Percentiles rank a stretch among this genome's conserved stretches.
Conservation (phyloP, 2,888 invertebrate genomes). For the Oligia latruncula region DNA sequence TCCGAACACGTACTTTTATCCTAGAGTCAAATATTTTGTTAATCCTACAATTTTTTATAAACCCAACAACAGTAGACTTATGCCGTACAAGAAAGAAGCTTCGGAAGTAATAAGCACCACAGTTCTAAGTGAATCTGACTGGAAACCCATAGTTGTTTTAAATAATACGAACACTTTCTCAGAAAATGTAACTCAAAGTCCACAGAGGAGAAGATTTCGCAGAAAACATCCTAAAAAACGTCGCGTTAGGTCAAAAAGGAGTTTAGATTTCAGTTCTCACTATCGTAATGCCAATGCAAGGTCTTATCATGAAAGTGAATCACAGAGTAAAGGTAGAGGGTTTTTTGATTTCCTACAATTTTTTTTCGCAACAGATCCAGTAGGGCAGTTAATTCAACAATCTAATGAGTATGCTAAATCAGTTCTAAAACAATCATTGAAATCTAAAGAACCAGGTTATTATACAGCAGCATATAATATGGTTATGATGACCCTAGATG, state of each 20-base stretch:
- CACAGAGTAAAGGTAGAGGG: constrained; percentile 61
- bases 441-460: constrained; percentile 77
- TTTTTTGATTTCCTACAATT: constrained; percentile 72
- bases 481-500: constrained; percentile 79
- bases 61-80: constrained; percentile 80
- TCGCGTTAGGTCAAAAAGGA: constrained; percentile 75
- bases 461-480: constrained; percentile 79
- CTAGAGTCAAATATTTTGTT: constrained; percentile 83
- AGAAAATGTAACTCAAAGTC: constrained; percentile 63
- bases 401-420: constrained; percentile 73
- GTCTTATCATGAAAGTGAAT: constrained; percentile 7
- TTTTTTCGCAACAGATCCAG: constrained; percentile 73
- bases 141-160: constrained; percentile 81
- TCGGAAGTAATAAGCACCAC: constrained; percentile 66
- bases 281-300: constrained; percentile 21
- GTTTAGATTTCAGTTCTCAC: constrained; percentile 46
- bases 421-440: constrained; percentile 72
- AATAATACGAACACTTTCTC: constrained; percentile 71
- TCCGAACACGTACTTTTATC: constrained; percentile 85
- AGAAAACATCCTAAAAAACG: constrained; percentile 70
- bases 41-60: constrained; percentile 80
- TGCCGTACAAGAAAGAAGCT: constrained; percentile 74
- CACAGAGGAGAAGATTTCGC: constrained; percentile 60
- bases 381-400: constrained; percentile 69
- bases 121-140: constrained; percentile 74